phyloP scores from a whole-genome alignment of 2,888 invertebrate genomes.

The Cheilosia scutellata region DNA sequence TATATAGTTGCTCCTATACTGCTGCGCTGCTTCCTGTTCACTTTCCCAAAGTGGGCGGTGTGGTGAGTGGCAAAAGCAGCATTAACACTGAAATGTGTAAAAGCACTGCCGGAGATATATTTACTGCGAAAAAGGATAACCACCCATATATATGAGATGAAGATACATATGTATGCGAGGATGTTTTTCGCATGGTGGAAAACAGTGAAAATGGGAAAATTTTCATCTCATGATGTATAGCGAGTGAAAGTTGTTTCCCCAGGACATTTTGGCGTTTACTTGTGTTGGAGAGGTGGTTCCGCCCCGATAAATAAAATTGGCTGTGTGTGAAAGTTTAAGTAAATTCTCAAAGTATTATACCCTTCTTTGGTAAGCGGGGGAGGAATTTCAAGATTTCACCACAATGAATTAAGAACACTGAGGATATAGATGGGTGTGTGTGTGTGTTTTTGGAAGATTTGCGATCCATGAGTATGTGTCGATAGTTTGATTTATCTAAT shows the following conservation, averaged over 20 bases:
- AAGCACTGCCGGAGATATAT: constrained; percentile 73
- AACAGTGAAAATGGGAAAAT: constrained; percentile 69
- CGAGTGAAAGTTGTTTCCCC: constrained; percentile 67
- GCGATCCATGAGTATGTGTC: constrained; percentile 44
- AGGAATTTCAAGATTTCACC: constrained; percentile 39
- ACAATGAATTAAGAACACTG: constrained; percentile 15
- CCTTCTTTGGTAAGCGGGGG: constrained; percentile 1
- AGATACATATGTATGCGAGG: constrained; percentile 12
- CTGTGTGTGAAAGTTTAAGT: constrained; percentile 64
- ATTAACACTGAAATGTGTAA: constrained; percentile 75
- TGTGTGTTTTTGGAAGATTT: constrained; percentile 11
- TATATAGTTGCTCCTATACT: constrained; percentile 19
- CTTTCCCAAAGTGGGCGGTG: constrained; percentile 11
- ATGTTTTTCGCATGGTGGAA: constrained; percentile 39
- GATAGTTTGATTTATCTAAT: constrained; percentile 71
- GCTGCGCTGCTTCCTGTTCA: constrained; percentile 16
- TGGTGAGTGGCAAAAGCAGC: constrained; percentile 31
- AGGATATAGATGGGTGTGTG: not conserved
- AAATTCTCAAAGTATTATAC: constrained; percentile 33
- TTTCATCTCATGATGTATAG: constrained; percentile 69
- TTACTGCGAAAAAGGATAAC: constrained; percentile 75
- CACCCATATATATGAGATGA: constrained; percentile 32
- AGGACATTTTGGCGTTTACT: constrained; percentile 55
- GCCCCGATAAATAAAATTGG: constrained; percentile 65
- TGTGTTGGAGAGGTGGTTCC: constrained; percentile 62